Conservation (phyloP, 2,797 vertebrate genomes). For the Eospalax fontanierii region DNA sequence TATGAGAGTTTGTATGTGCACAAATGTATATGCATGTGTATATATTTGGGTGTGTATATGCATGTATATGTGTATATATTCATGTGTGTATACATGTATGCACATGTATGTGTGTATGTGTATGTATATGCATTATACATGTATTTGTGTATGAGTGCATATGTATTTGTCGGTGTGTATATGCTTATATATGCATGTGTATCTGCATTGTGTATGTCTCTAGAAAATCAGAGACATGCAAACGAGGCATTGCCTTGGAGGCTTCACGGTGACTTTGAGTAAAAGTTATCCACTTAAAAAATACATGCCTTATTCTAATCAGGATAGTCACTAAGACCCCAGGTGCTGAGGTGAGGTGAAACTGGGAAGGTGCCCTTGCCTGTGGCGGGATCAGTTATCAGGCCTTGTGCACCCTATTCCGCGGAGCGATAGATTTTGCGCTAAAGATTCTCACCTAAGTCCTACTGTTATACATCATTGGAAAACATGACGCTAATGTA, state of each 20-base stretch:
- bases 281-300: conserved; percentile 40
- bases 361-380: background rate
- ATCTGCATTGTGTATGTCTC: background rate
- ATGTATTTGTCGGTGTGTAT: background rate
- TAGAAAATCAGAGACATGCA: conserved; percentile 19
- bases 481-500: conserved; percentile 84
- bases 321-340: conserved; percentile 59
- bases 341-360: conserved; percentile 66
- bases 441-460: conserved; percentile 82
- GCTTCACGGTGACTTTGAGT: conserved; percentile 32
- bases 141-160: background rate
- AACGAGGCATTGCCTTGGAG: background rate
- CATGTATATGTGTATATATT: background rate
- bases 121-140: background rate
- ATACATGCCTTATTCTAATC: conserved; percentile 40
- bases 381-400: conserved; percentile 67
- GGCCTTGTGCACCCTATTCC: conserved; percentile 10
- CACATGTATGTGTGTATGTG: background rate
- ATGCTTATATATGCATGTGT: background rate
- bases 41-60: too few relatives aligned
- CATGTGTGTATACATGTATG: background rate
- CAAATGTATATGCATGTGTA: too few relatives aligned
- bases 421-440: conserved; percentile 74
- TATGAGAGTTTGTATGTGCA: too few relatives aligned
- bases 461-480: conserved; percentile 78